Percentiles rank a stretch among this genome's conserved stretches.
Conservation (phyloP, 1,140 invertebrate species). For the Paracyclopina nana region DNA sequence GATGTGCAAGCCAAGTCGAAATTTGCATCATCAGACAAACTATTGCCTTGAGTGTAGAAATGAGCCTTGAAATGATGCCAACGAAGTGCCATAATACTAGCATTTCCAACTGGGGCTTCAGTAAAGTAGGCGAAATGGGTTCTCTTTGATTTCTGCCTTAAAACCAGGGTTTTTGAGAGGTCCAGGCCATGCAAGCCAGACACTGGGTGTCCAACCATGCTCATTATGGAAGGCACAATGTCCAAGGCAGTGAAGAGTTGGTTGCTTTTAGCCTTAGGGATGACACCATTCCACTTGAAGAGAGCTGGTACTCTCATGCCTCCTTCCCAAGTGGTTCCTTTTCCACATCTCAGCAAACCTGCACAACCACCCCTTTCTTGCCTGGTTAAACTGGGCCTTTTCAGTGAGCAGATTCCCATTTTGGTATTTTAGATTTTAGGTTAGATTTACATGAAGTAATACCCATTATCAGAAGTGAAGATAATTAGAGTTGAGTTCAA, state of each 20-base stretch:
- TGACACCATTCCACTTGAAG: not conserved
- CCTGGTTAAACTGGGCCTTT: not conserved
- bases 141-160: not conserved
- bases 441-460: not conserved
- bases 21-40: not conserved
- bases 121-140: not conserved
- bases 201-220: not conserved
- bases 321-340: slow-evolving; percentile 15
- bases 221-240: slow-evolving; percentile 8
- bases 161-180: too few species aligned
- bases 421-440: not conserved
- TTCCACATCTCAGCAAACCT: slow-evolving; percentile 9
- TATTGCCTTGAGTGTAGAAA: not conserved
- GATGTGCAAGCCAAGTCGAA: not conserved
- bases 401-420: not conserved
- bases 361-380: slow-evolving; percentile 13
- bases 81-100: not conserved
- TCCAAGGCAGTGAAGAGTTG: slow-evolving; percentile 6
- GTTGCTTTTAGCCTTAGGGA: not conserved
- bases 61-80: not conserved
- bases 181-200: not conserved
- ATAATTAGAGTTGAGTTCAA: not conserved
- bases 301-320: slow-evolving; percentile 5
- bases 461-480: slow-evolving; percentile 17
- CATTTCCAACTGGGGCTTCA: not conserved